These are phyloP conservation scores for Dryocosmus kuriphilus DNA, from an alignment of 2,888 invertebrate species.

Conservation along the genomic window DNA sequence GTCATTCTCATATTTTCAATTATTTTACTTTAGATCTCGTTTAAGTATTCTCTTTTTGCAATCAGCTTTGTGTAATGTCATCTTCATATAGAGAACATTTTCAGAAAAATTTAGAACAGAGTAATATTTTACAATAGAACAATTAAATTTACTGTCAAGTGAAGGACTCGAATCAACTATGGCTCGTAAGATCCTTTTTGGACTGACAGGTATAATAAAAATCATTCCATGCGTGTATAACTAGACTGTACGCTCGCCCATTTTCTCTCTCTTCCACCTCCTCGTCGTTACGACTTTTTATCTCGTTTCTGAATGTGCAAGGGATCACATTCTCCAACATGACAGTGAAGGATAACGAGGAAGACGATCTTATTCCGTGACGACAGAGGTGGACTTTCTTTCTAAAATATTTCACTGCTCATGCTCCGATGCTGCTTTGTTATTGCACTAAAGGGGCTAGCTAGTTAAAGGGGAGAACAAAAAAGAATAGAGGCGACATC, in stretches of 20 bases:
- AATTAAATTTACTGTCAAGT: neutral
- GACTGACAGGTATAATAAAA: constrained; percentile 54
- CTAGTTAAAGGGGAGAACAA: constrained; percentile 45
- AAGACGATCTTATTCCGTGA: constrained; percentile 57
- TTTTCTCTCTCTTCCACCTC: constrained; percentile 51
- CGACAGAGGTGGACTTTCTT: constrained; percentile 67
- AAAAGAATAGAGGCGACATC: constrained; percentile 4
- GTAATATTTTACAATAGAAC: neutral
- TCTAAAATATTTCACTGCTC: constrained; percentile 51
- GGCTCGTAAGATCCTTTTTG: constrained; percentile 27
- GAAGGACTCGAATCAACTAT: neutral
- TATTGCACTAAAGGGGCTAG: constrained; percentile 60
- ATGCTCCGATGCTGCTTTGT: constrained; percentile 71
- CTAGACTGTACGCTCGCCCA: constrained; percentile 51
- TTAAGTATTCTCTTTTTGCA: too few species aligned
- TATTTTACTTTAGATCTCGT: too few species aligned
- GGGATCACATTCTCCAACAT: constrained; percentile 44
- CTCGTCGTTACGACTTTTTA: constrained; percentile 51
- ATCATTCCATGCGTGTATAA: constrained; percentile 57
- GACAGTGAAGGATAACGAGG: constrained; percentile 66
- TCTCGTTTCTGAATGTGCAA: constrained; percentile 29
- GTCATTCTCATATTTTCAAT: too few species aligned
- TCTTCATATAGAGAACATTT: too few species aligned
- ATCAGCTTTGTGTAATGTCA: too few species aligned
- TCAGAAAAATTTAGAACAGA: neutral